Evolutionary conservation across 2,113 vertebrate species (phyloP).

Genomic region (Suncus etruscus): DNA sequence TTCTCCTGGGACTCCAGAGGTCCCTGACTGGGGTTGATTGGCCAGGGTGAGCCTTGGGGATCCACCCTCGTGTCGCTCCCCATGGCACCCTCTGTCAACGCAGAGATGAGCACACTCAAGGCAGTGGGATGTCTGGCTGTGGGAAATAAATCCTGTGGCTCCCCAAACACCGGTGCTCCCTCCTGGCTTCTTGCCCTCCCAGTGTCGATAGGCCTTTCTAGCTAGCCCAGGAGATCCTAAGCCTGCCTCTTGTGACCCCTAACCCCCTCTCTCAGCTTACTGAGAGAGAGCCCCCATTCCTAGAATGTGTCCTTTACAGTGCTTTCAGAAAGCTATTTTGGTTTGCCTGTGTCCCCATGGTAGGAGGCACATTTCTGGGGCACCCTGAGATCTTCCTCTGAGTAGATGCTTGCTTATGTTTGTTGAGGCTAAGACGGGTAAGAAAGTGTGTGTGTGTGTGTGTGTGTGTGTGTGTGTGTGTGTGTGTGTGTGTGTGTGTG

Average conservation of each 20-base stretch:
- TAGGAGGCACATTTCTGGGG: background rate
- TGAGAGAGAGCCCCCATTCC: background rate
- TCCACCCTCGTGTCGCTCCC: background rate
- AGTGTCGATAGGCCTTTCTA: background rate
- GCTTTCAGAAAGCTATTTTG: constrained; percentile 60
- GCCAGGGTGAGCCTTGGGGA: background rate
- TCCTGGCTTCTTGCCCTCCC: background rate
- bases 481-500: no score
- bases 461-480: no score
- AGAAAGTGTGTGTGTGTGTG: background rate
- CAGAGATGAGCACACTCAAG: background rate
- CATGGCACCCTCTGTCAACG: background rate
- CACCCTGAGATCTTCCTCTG: background rate
- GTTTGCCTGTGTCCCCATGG: background rate
- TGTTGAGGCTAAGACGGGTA: constrained; percentile 19
- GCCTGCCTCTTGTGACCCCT: background rate
- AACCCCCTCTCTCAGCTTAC: background rate
- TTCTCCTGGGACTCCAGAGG: background rate
- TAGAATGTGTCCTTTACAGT: background rate
- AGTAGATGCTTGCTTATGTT: background rate
- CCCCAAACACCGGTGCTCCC: background rate
- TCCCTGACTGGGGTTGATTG: background rate
- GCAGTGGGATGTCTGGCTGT: background rate
- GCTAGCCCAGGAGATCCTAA: background rate
- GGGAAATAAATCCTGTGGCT: background rate